These are phyloP conservation scores for Lithophane leautieri DNA, from an alignment of 2,888 invertebrate species.

Conservation along the genomic window DNA sequence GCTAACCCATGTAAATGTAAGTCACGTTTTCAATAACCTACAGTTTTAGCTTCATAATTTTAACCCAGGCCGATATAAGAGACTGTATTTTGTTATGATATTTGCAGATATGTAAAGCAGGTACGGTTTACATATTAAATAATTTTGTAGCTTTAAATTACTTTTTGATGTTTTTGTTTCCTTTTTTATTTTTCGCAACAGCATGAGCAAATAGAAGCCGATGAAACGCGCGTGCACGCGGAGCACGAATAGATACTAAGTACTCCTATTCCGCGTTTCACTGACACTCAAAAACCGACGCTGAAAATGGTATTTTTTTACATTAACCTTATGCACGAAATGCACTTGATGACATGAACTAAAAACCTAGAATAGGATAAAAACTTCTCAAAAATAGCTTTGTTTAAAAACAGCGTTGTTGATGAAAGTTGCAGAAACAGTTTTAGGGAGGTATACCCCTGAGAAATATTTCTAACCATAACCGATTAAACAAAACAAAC, in stretches of 20 bases:
- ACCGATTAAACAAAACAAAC: constrained; percentile 2
- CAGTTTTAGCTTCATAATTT: constrained; percentile 90
- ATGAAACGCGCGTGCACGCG: neutral
- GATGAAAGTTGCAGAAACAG: no score
- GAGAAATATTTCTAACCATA: neutral
- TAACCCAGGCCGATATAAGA: constrained; percentile 88
- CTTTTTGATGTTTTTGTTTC: constrained; percentile 31
- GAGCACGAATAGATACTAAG: no score
- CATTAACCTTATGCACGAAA: neutral
- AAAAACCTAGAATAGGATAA: neutral
- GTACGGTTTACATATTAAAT: constrained; percentile 70
- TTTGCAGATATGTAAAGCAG: constrained; percentile 75
- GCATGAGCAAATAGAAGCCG: neutral
- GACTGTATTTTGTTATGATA: constrained; percentile 89
- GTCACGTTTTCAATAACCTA: constrained; percentile 91
- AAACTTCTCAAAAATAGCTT: neutral
- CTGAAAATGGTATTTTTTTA: constrained; percentile 5
- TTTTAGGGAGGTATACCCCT: neutral
- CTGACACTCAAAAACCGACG: neutral
- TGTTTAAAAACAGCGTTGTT: neutral
- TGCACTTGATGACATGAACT: neutral
- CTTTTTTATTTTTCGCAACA: constrained; percentile 11
- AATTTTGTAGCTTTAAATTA: constrained; percentile 51
- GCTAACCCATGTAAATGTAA: constrained; percentile 88
- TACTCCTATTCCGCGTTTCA: neutral